A percentile compares a stretch with the other conserved stretches of the same genome.
These are phyloP conservation scores for Eutolmus rufibarbis DNA, from an alignment of 2,888 invertebrate species.

Conservation along the genomic window DNA sequence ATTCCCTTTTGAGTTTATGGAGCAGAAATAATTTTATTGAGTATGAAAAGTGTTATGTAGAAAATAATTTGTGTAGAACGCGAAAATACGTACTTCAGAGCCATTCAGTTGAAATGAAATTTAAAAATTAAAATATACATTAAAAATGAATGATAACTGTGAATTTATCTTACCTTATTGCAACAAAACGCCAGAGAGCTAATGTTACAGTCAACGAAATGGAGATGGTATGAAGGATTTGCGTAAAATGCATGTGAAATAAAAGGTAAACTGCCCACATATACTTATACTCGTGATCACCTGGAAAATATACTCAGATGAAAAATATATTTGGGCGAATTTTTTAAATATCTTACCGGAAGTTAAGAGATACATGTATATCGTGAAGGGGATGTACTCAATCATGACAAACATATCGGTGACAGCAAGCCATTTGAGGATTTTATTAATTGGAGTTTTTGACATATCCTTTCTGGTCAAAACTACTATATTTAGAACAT, in stretches of 20 bases:
- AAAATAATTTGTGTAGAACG: background rate
- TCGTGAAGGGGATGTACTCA: constrained; percentile 80
- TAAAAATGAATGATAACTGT: background rate
- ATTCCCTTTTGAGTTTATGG: background rate
- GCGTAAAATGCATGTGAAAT: constrained; percentile 89
- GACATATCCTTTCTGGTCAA: constrained; percentile 83
- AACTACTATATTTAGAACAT: constrained; percentile 85
- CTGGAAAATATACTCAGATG: constrained; percentile 62
- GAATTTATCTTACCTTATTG: constrained; percentile 73
- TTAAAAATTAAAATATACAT: background rate
- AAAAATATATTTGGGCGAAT: background rate
- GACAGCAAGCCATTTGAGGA: constrained; percentile 83
- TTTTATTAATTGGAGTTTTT: constrained; percentile 83
- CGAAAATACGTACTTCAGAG: background rate
- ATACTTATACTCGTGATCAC: constrained; percentile 88
- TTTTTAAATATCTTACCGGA: constrained; percentile 62
- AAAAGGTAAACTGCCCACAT: constrained; percentile 83
- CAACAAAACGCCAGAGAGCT: constrained; percentile 91
- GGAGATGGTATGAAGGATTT: constrained; percentile 87
- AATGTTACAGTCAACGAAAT: constrained; percentile 91
- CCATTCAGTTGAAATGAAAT: background rate
- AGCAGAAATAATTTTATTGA: background rate
- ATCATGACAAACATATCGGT: constrained; percentile 91
- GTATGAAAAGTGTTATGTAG: background rate
- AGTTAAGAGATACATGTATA: constrained; percentile 72